Base-by-base conservation (phyloP, 2,888 invertebrate species). In the Leptopilina drosophilae region DNA sequence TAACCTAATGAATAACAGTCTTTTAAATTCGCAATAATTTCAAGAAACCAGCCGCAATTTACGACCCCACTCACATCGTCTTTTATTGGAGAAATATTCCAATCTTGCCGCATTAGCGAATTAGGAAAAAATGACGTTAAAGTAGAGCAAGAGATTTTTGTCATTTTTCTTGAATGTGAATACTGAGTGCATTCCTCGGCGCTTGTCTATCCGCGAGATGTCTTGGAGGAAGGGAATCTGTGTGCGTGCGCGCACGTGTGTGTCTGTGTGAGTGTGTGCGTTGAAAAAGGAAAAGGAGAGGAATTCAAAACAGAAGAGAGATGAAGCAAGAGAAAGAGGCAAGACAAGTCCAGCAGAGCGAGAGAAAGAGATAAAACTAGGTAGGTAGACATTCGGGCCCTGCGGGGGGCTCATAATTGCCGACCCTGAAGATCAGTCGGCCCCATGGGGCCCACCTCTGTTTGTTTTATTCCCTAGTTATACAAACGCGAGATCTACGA, bases 401-500 rank as follows among this genome's bases (percentile, higher is more conserved):
- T 85, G 88, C 90, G 88, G 91, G 91, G 89, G 91, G 89, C 89
- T 90, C 91, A 91, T 91, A 91, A 91, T 91, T 91, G 91, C 91
- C 89, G 91, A 90, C 90, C 90, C 90, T 91, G 90, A 90, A 90
- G 89, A 91, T 90, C 90, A 89, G 86, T 86, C 88, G 88, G 87
- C 90, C 90, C 89, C 91, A 90, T 90, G 91, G 91, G 89, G 91
- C 89, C 87, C 87, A 86, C 84, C 89, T 89, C 89, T 91, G 91
- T 91, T 91, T 91, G 91, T 91, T 91, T 91, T 91, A 91, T 91
- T 91, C 91, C 91, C 89, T 88, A 89, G 90, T 91, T 91, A 91
- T 90, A 91, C 90, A 90, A 91, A 91, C 91, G 89, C 87, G 88
- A 91, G 91, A 91, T 91, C 91, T 91, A 91, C 91, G 90, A 90